A percentile compares a stretch with the other conserved stretches of the same genome.
phyloP scores from a whole-genome alignment of 2,797 vertebrate species.

The Intellagama lesueurii region DNA sequence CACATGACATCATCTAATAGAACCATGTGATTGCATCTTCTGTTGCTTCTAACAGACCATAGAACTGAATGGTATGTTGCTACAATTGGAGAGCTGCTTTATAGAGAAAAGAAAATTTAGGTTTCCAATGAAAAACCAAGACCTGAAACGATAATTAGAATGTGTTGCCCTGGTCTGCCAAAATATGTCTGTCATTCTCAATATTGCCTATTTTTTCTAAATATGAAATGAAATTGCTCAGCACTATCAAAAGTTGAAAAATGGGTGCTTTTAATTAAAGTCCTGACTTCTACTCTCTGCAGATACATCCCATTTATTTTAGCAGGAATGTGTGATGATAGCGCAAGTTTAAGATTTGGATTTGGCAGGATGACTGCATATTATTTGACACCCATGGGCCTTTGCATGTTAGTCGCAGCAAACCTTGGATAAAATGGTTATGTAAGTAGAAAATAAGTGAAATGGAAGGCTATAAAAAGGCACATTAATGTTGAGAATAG shows the following conservation, averaged over 20 bases:
- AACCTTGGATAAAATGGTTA: not conserved
- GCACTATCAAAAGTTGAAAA: not conserved
- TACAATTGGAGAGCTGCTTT: rapidly evolving
- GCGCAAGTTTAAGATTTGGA: not conserved
- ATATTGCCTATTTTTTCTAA: not conserved
- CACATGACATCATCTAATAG: not conserved
- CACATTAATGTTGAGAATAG: not conserved
- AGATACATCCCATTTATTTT: not conserved
- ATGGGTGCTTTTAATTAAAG: not conserved
- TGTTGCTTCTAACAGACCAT: not conserved
- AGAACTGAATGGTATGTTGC: not conserved
- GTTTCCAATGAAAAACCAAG: constrained; percentile 12
- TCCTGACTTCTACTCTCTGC: not conserved
- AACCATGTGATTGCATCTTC: not conserved
- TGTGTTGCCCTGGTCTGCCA: not conserved
- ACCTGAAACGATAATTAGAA: not conserved
- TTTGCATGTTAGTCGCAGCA: not conserved
- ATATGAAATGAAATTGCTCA: constrained; percentile 7
- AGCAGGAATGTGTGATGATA: not conserved
- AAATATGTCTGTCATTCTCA: not conserved
- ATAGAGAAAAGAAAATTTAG: constrained; percentile 24
- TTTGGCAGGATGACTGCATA: not conserved
- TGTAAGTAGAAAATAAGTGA: not conserved
- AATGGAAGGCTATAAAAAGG: not conserved
- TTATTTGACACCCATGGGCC: not conserved